A percentile compares a stretch with the other conserved stretches of the same genome.
phyloP scores from a whole-genome alignment of 1,140 invertebrate genomes.

The Diabrotica virgifera region DNA sequence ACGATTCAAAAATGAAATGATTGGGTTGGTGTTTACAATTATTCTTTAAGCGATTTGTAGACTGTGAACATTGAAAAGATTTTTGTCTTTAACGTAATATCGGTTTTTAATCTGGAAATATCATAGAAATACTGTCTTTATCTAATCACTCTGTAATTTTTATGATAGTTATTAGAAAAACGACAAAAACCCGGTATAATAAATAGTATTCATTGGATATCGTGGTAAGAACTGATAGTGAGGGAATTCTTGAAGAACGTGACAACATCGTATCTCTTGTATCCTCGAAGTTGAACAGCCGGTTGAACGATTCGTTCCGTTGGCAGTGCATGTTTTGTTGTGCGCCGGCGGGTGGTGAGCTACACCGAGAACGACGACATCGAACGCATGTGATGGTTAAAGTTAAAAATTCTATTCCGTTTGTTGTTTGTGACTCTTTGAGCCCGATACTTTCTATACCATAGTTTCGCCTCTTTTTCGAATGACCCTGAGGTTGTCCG shows the following conservation, averaged over 20 bases:
- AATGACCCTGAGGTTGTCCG: conserved; percentile 9
- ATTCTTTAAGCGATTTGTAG: no score
- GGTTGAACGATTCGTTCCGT: conserved; percentile 8
- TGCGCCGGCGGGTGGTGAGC: conserved; percentile 15
- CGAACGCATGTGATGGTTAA: conserved; percentile 1
- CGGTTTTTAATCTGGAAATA: no score
- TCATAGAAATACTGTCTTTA: no score
- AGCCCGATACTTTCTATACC: not conserved
- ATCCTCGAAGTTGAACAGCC: conserved; percentile 1
- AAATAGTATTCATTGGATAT: no score
- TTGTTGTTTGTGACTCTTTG: not conserved
- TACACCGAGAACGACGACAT: not conserved
- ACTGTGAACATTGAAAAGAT: no score
- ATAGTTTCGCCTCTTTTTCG: conserved; percentile 10
- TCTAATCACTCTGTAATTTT: no score
- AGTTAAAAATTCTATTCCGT: not conserved
- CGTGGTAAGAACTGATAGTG: no score
- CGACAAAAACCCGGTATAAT: no score
- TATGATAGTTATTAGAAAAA: no score
- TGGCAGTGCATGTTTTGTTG: conserved; percentile 8
- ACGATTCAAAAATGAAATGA: no score
- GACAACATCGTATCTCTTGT: not conserved
- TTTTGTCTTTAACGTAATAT: no score
- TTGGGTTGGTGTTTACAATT: no score
- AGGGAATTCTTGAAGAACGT: not conserved